phyloP scores from a whole-genome alignment of 1,140 invertebrate species.

The Triops longicaudatus region DNA sequence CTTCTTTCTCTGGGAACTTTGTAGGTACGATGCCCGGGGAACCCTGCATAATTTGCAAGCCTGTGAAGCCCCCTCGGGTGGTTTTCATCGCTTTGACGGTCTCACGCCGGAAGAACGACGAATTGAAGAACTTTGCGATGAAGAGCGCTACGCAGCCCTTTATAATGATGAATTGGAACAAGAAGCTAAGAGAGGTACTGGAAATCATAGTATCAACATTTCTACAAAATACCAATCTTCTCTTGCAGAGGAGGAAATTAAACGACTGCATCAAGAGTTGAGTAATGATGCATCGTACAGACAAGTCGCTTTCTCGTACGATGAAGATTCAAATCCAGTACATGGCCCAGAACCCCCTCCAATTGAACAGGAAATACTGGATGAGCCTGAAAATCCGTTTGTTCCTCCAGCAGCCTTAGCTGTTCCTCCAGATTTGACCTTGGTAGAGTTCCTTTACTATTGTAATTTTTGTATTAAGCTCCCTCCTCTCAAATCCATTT shows the following conservation, averaged over 20 bases:
- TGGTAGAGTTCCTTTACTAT: slow-evolving; percentile 53
- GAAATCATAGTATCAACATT: not conserved
- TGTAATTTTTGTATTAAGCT: too few species aligned
- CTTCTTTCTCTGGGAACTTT: slow-evolving; percentile 24
- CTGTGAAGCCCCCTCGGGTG: slow-evolving; percentile 45
- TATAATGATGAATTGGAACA: slow-evolving; percentile 78
- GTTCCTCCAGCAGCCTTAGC: slow-evolving; percentile 47
- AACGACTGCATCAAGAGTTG: slow-evolving; percentile 66
- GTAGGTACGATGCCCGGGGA: slow-evolving; percentile 89
- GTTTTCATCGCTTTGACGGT: slow-evolving; percentile 44
- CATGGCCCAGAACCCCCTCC: not conserved
- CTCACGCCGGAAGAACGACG: slow-evolving; percentile 68
- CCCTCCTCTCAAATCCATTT: too few species aligned
- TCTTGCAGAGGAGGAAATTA: slow-evolving; percentile 77
- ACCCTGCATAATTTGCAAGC: slow-evolving; percentile 66
- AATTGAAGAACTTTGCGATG: slow-evolving; percentile 77
- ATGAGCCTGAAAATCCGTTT: slow-evolving; percentile 21
- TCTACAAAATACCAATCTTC: slow-evolving; percentile 25
- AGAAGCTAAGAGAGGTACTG: slow-evolving; percentile 53
- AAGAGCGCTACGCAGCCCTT: slow-evolving; percentile 79
- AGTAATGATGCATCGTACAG: slow-evolving; percentile 58
- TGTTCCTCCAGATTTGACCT: slow-evolving; percentile 58
- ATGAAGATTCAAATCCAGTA: slow-evolving; percentile 37
- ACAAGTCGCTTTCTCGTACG: slow-evolving; percentile 75
- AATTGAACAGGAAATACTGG: not conserved